phyloP scores from a whole-genome alignment of 2,113 vertebrate species.

The Xiphorhynchus elegans region DNA sequence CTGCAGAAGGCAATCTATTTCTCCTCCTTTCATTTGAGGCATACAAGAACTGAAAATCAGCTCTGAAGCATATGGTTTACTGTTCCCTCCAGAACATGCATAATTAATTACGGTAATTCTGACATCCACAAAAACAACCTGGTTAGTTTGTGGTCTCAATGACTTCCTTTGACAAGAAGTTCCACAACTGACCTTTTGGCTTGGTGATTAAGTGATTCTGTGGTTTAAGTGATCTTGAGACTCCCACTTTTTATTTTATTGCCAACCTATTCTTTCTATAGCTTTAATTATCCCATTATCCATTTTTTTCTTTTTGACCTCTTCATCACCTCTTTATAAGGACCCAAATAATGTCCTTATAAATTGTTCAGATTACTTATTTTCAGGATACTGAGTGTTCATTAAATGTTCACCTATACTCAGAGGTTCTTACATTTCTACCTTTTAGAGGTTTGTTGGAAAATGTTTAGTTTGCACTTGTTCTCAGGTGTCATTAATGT shows the following conservation, averaged over 20 bases:
- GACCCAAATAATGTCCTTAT: not conserved
- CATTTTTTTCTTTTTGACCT: not conserved
- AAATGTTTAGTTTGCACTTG: not conserved
- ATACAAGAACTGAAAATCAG: not conserved
- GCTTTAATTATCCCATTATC: not conserved
- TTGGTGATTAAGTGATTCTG: not conserved
- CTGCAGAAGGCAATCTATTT: not conserved
- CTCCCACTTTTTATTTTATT: not conserved
- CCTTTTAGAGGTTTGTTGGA: not conserved
- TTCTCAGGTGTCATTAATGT: not conserved
- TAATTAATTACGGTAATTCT: not conserved
- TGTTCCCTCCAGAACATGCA: not conserved
- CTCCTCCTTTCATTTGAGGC: not conserved
- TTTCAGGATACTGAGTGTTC: not conserved
- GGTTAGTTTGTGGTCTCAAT: not conserved
- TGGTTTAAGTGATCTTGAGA: not conserved
- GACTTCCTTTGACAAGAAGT: not conserved
- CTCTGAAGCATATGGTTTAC: not conserved
- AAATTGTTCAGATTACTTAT: not conserved
- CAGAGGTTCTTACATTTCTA: not conserved
- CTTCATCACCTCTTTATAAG: not conserved
- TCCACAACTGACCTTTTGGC: not conserved
- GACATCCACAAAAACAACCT: not conserved
- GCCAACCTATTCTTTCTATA: not conserved
- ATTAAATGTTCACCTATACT: not conserved